Conservation (phyloP, 1,140 invertebrate genomes). For the Drosophila lowei region DNA sequence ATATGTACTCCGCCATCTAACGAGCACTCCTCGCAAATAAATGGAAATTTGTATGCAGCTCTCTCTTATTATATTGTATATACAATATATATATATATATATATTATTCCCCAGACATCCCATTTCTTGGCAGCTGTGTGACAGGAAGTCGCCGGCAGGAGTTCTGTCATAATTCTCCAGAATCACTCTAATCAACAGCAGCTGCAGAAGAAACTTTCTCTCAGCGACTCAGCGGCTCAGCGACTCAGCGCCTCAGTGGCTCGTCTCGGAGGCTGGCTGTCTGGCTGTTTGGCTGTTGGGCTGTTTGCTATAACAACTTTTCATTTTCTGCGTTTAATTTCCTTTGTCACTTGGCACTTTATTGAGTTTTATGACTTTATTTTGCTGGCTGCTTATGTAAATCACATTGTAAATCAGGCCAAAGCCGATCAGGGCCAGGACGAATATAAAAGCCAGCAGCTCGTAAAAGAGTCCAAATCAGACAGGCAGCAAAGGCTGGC, state of each 20-base stretch:
- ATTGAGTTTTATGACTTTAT: constrained; percentile 76
- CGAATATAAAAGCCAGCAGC: constrained; percentile 35
- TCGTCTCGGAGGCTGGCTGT: too few relatives aligned
- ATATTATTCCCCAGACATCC: constrained; percentile 27
- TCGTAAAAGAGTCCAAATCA: constrained; percentile 21
- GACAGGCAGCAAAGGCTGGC: constrained; percentile 7
- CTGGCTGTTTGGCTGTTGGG: too few relatives aligned
- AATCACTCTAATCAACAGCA: constrained; percentile 68
- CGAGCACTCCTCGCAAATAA: constrained; percentile 29
- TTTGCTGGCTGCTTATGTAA: constrained; percentile 72
- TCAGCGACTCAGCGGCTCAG: neutral
- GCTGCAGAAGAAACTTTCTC: constrained; percentile 32
- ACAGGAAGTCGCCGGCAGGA: constrained; percentile 33
- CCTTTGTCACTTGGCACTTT: constrained; percentile 72
- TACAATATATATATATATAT: constrained; percentile 2
- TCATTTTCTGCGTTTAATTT: constrained; percentile 55
- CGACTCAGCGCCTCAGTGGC: neutral
- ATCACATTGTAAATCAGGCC: constrained; percentile 69
- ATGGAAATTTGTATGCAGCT: constrained; percentile 28
- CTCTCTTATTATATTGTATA: constrained; percentile 9
- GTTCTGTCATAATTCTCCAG: constrained; percentile 58
- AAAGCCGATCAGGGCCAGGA: constrained; percentile 39
- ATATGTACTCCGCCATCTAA: constrained; percentile 8
- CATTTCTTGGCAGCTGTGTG: constrained; percentile 47
- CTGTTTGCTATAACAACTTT: neutral